A percentile compares a stretch with the other conserved stretches of the same genome.
These are phyloP conservation scores for Carlito syrichta DNA, from an alignment of 2,113 vertebrate genomes.

Conservation along the genomic window DNA sequence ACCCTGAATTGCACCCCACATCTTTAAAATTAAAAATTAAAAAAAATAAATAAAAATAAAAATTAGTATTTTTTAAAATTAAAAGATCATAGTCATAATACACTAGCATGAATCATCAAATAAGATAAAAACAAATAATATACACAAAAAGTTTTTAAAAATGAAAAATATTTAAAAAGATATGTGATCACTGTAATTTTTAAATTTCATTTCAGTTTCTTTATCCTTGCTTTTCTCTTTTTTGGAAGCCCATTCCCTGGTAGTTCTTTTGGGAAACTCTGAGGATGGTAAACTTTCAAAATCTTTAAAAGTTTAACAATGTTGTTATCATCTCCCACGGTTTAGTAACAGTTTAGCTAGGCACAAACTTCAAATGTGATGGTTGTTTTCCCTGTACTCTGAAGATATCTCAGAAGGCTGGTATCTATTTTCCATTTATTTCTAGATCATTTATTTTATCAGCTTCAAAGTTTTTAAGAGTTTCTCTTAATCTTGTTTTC, in stretches of 20 bases:
- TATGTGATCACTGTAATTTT: neutral
- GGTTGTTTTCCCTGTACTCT: neutral
- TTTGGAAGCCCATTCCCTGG: neutral
- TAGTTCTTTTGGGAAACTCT: neutral
- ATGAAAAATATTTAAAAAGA: neutral
- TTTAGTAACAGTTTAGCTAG: neutral
- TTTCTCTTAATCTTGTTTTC: neutral
- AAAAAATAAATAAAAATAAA: no score
- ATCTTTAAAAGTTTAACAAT: conserved; percentile 16
- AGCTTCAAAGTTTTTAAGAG: neutral
- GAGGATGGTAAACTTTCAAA: neutral
- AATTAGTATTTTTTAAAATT: neutral
- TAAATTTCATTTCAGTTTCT: neutral
- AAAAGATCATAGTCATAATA: neutral
- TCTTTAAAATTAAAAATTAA: no score
- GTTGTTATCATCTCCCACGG: neutral
- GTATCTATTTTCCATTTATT: neutral
- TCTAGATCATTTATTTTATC: neutral
- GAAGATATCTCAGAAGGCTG: neutral
- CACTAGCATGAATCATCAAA: neutral
- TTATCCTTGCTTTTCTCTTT: neutral
- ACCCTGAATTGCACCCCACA: no score
- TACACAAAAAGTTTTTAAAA: neutral
- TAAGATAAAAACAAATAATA: neutral
- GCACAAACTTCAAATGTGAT: neutral